Evolutionary conservation across 2,797 vertebrate species (phyloP).

Genomic region (Sebastes variabilis): DNA sequence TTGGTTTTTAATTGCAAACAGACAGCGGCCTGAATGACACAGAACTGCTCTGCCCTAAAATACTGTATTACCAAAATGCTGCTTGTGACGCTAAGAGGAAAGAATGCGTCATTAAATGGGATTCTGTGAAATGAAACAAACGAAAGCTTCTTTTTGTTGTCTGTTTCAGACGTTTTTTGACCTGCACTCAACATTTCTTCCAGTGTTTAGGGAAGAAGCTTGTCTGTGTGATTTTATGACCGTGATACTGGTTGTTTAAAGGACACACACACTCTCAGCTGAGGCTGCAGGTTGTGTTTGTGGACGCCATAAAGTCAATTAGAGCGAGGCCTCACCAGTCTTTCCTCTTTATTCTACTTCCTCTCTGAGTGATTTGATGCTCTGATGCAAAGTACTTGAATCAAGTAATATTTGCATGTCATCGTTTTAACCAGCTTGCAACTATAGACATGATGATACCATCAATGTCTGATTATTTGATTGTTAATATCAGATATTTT

Average conservation of each 20-base stretch:
- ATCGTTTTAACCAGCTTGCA: neutral
- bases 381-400: neutral
- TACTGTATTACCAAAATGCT: neutral
- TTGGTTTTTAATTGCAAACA: conserved; percentile 25
- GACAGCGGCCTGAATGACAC: neutral
- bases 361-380: neutral
- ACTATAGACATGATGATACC: neutral
- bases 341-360: conserved; percentile 24
- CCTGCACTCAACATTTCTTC: conserved; percentile 12
- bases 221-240: conserved; percentile 32
- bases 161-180: conserved; percentile 1
- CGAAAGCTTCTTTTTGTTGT: neutral
- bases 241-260: conserved; percentile 41
- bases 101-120: neutral
- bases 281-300: conserved; percentile 54
- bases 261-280: conserved; percentile 30
- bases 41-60: neutral
- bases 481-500: neutral
- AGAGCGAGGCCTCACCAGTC: conserved; percentile 17
- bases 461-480: neutral
- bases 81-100: neutral
- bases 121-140: conserved; percentile 17
- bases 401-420: neutral
- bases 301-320: conserved; percentile 58
- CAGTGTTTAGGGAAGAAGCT: conserved; percentile 31